These are phyloP conservation scores for Neocrepidodera transversa DNA, from an alignment of 2,888 invertebrate genomes.

Conservation along the genomic window DNA sequence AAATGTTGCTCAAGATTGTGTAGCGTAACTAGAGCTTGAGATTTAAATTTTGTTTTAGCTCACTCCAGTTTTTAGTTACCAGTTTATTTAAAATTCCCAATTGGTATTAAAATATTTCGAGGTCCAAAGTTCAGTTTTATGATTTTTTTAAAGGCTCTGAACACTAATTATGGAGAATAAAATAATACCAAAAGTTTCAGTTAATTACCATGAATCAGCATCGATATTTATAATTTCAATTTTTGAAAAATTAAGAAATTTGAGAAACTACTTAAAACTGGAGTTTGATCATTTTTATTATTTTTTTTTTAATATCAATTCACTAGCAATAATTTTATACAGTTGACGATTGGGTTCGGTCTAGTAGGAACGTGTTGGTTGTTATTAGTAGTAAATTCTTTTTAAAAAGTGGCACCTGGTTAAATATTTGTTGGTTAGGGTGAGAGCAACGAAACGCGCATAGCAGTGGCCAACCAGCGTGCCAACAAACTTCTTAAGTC, in stretches of 20 bases:
- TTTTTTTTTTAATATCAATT: neutral
- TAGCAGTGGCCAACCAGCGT: conserved; percentile 95
- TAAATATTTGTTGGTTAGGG: conserved; percentile 67
- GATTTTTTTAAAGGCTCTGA: no score
- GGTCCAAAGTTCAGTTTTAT: no score
- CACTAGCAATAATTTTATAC: neutral
- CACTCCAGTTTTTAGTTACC: neutral
- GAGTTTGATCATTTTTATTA: neutral
- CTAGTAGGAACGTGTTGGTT: conserved; percentile 23
- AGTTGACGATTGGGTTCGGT: neutral
- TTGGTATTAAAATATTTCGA: no score
- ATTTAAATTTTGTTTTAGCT: neutral
- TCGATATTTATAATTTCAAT: no score
- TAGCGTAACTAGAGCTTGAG: neutral
- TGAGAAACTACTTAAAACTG: neutral
- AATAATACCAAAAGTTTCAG: no score
- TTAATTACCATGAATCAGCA: no score
- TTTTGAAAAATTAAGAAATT: no score
- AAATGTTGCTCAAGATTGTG: neutral
- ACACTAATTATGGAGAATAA: no score
- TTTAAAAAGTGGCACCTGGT: conserved; percentile 50
- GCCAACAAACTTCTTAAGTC: conserved; percentile 95
- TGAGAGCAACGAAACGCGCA: conserved; percentile 94
- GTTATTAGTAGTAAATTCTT: conserved; percentile 6
- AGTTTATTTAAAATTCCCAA: no score